phyloP scores from a whole-genome alignment of 2,888 invertebrate species.

The Lutraria lutraria region DNA sequence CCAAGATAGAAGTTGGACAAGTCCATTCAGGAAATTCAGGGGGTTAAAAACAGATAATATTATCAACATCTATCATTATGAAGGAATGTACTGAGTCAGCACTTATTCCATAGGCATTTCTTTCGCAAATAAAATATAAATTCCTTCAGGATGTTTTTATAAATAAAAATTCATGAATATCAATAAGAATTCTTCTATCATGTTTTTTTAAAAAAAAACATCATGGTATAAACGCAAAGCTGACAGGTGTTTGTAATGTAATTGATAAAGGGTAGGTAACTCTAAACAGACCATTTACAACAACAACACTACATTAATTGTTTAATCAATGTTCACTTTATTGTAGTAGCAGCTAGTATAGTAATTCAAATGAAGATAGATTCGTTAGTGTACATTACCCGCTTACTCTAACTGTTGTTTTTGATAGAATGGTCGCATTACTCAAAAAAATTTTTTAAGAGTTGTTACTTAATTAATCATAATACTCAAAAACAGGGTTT shows the following conservation, averaged over 20 bases:
- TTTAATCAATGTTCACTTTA: background rate
- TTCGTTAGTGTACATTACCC: too few species aligned
- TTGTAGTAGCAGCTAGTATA: too few species aligned
- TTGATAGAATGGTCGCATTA: too few species aligned
- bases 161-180: background rate
- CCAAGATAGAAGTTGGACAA: too few species aligned
- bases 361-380: too few species aligned
- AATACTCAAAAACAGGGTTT: too few species aligned
- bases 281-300: background rate
- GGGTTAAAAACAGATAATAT: background rate
- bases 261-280: background rate
- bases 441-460: too few species aligned
- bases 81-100: slow-evolving; percentile 12
- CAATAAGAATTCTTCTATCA: background rate
- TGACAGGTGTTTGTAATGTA: background rate
- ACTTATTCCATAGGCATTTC: background rate
- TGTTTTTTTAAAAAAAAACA: background rate
- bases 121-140: background rate
- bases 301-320: background rate
- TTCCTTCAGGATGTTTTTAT: background rate
- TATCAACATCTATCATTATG: background rate
- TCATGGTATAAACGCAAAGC: background rate
- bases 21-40: too few species aligned
- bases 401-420: too few species aligned
- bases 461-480: too few species aligned